Evolutionary conservation across 2,797 vertebrate species (phyloP).

Genomic region (Cottoperca gobio): DNA sequence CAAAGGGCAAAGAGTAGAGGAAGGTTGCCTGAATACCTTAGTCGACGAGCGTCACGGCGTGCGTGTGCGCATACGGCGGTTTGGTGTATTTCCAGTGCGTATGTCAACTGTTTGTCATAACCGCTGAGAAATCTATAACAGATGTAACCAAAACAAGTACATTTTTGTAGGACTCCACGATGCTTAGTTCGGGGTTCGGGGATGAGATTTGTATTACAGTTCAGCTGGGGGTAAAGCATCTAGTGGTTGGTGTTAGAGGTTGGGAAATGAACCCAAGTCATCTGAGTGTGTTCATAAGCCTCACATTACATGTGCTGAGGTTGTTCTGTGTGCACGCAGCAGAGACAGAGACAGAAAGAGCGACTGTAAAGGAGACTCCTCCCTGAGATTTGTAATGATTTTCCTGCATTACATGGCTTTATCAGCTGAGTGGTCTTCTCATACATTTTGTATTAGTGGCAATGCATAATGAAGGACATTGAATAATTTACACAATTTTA

Average conservation of each 20-base stretch:
- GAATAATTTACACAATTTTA: neutral
- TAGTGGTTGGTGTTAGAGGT: constrained; percentile 22
- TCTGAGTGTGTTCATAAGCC: constrained; percentile 4
- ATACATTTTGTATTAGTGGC: neutral
- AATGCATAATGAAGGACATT: neutral
- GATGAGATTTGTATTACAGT: constrained; percentile 32
- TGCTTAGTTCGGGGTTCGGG: constrained; percentile 9
- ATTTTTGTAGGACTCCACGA: neutral
- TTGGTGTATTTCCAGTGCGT: neutral
- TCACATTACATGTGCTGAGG: neutral
- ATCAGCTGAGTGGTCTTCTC: neutral
- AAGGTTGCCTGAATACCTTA: constrained; percentile 40
- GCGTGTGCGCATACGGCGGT: neutral
- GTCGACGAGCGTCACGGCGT: neutral
- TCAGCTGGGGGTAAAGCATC: constrained; percentile 25
- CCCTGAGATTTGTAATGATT: neutral
- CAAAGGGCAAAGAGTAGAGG: constrained; percentile 46
- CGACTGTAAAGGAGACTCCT: neutral
- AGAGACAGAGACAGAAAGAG: neutral
- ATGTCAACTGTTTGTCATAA: neutral
- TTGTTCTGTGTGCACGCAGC: neutral
- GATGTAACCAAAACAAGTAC: neutral
- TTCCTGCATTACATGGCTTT: neutral
- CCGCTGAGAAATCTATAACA: neutral
- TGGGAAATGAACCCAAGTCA: constrained; percentile 17